Base-by-base conservation (phyloP, 2,888 invertebrate species). In the Hemistola chrysoprasaria region DNA sequence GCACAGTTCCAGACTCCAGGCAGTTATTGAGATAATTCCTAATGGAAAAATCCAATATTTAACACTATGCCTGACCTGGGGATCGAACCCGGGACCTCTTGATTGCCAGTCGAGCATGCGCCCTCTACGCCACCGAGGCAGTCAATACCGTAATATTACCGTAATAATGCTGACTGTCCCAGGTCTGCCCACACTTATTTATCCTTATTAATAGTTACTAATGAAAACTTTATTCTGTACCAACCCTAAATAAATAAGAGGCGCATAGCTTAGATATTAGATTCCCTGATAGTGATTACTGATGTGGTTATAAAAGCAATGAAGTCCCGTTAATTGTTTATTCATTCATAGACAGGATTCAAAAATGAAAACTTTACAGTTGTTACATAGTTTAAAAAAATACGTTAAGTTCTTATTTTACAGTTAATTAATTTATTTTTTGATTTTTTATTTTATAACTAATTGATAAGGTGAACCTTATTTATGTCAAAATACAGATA, bases 281-380 rank as follows among this genome's bases (percentile, higher is more conserved):
- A n/a, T n/a, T n/a, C 22, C 26, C 27, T 25, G 9, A 16, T 16
- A 16, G 4, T n/a, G n/a, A n/a, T 16, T 3, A 16, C 2, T 16
- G 16, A 16, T 36, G 27, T 21, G 31, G 26, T 31, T 55, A 56
- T 55, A 56, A 50, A 53, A 44, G 49, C 30, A 37, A 40, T 9
- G 32, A 28, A 31, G 29, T 43, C 33, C 37, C 10, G 22, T 8
- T 6, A 40, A 31, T 41, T 25, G 27, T 34, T 43, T 41, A 39
- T 36, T 39, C 46, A 31, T 26, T 35, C 30, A 36, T 33, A 37
- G 34, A 40, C 34, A 24, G 27, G 22, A 33, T 27, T 22, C 27
- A 36, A 50, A 47, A 44, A 45, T 47, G 47, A 27, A 27, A 21
- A 31, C 25, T 11, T 26, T 36, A 25, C 6, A 7, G 4, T 30